Conservation (phyloP, 2,113 vertebrate species). For the Geococcyx californianus region DNA sequence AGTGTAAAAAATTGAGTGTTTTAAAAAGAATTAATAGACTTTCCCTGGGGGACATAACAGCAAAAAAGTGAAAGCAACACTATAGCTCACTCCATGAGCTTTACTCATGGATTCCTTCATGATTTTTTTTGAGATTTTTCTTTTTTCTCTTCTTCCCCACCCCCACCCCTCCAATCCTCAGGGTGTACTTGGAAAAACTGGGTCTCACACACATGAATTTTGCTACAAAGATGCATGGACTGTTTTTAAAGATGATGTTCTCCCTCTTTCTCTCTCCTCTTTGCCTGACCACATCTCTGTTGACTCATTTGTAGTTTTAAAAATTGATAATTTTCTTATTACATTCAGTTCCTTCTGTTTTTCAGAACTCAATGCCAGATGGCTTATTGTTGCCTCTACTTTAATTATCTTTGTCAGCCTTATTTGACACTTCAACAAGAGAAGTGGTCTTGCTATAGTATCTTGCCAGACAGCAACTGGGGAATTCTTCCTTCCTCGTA, state of each 20-base stretch:
- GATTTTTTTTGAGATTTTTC: not conserved
- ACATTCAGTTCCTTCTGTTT: not conserved
- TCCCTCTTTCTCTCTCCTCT: not conserved
- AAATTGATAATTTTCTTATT: not conserved
- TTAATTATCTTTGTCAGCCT: not conserved
- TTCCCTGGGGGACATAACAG: not conserved
- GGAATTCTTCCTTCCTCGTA: not conserved
- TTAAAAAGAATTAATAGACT: not conserved
- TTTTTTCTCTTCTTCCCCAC: fast-evolving
- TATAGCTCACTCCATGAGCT: not conserved
- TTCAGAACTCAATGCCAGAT: not conserved
- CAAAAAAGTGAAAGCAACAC: not conserved
- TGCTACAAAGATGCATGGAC: not conserved
- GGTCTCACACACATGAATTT: not conserved
- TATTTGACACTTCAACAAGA: not conserved
- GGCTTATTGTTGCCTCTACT: not conserved
- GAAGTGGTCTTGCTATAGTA: not conserved
- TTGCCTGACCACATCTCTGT: not conserved
- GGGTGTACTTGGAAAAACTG: not conserved
- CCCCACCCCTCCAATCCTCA: fast-evolving
- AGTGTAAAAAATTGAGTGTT: not conserved
- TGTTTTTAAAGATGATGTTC: not conserved
- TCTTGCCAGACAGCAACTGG: not conserved
- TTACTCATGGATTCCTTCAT: not conserved
- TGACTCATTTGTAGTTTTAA: not conserved